Percentiles rank a stretch among this genome's conserved stretches.
Evolutionary conservation across 2,888 invertebrate species (phyloP).

Genomic region (Spicauda simplicius): DNA sequence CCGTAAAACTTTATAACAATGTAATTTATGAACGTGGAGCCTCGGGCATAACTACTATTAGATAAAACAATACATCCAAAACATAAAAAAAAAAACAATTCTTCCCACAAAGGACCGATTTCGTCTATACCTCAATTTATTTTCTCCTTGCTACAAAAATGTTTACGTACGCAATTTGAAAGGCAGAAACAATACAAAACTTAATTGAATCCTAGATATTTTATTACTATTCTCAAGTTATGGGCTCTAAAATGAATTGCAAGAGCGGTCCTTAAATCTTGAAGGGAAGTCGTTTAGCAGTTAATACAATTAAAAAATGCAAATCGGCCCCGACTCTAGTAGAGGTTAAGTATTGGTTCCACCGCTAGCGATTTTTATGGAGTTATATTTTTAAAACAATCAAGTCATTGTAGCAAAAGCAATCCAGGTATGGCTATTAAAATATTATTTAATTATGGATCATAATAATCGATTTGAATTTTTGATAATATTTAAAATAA

Average conservation of each 20-base stretch:
- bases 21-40: too few species aligned
- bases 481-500: too few species aligned
- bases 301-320: constrained; percentile 48
- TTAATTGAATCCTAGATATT: constrained; percentile 46
- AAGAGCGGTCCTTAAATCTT: constrained; percentile 42
- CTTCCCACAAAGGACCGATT: neutral
- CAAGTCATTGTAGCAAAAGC: too few species aligned
- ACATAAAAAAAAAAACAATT: neutral
- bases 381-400: too few species aligned
- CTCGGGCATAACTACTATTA: too few species aligned
- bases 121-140: neutral
- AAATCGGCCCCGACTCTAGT: constrained; percentile 39
- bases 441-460: too few species aligned
- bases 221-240: constrained; percentile 44
- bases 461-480: too few species aligned
- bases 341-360: constrained; percentile 18
- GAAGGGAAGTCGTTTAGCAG: constrained; percentile 44
- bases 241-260: constrained; percentile 46
- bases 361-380: neutral
- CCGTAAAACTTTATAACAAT: too few species aligned
- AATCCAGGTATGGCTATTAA: too few species aligned
- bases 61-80: too few species aligned
- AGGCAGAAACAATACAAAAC: constrained; percentile 41
- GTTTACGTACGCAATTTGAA: constrained; percentile 37
- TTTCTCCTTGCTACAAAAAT: constrained; percentile 45